These are phyloP conservation scores for Sepioteuthis lessoniana DNA, from an alignment of 2,888 invertebrate species.

Conservation along the genomic window DNA sequence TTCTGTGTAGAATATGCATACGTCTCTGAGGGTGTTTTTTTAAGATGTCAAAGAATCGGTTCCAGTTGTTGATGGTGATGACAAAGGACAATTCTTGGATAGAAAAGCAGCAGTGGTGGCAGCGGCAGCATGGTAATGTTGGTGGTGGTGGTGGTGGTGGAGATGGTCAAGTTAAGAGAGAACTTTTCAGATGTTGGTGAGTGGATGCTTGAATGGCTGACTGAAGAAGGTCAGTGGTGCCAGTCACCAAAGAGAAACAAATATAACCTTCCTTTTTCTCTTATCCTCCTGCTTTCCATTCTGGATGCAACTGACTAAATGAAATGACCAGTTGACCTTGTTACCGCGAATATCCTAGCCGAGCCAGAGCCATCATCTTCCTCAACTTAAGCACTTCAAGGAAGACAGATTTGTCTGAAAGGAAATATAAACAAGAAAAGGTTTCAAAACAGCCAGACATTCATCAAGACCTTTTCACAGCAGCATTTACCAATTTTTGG, in stretches of 20 bases:
- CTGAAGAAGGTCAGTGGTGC: neutral
- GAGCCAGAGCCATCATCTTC: slow-evolving; percentile 84
- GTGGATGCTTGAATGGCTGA: neutral
- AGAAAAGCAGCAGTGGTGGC: slow-evolving; percentile 41
- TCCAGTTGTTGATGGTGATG: slow-evolving; percentile 48
- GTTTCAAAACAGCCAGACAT: no score
- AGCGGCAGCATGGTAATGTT: neutral
- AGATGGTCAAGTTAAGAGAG: neutral
- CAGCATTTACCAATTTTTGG: no score
- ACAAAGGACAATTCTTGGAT: slow-evolving; percentile 36
- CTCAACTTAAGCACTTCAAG: slow-evolving; percentile 84
- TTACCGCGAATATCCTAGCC: slow-evolving; percentile 85
- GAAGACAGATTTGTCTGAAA: slow-evolving; percentile 83
- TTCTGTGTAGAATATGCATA: neutral
- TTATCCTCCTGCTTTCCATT: neutral
- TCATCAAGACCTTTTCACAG: no score
- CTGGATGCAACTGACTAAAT: slow-evolving; percentile 43
- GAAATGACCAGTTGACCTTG: slow-evolving; percentile 81
- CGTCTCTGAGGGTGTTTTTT: neutral
- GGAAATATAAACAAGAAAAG: slow-evolving; percentile 53
- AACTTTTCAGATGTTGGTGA: neutral
- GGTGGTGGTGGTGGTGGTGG: neutral
- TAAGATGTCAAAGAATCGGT: slow-evolving; percentile 36
- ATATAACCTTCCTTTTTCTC: neutral
- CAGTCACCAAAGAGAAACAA: neutral